Evolutionary conservation across 2,113 vertebrate species (phyloP), one percentile per base, ranked within the genome.

Genomic region (Tricholaema leucomelas): DNA sequence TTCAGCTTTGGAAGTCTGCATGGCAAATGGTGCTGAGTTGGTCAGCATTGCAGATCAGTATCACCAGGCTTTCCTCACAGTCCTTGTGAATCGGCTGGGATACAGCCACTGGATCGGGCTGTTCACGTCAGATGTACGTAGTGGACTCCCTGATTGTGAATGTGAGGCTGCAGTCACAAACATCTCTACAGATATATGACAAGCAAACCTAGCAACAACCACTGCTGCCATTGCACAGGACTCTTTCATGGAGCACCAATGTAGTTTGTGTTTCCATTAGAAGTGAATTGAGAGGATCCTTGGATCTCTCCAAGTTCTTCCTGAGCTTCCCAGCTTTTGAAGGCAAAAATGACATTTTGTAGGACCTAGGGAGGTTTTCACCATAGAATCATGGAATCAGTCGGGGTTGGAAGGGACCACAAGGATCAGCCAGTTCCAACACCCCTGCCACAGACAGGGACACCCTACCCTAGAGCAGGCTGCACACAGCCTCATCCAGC

Each of bases 21-120:
- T 95, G 81, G 95, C 97, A 74, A 97, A 96, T 3, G 96, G 97
- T 9, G 97, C 98, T 2, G 97, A 98, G 84, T 95, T 99, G 92
- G 98, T 98, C 96, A 99, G 98, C 98, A 96, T 99, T 70, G 97
- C 98, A 79, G 98, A 99, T 90, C 97, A 98, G 67, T 99, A 98
- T 95, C 98, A 99, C 70, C 99, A 99, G 93, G 98, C 99, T 61
- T 99, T 99, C 97, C 98, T 99, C 88, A 99, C 98, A 0, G 96
- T 99, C 84, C 97, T 99, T 42, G 94, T 99, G 94, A 99, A 97
- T 77, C 98, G 97, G 73, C 93, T 98, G 88, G 98, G 97, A 38
- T 94, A 93, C 52, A 92, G 93, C 30, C 98, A 98, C 97, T 99
- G 99, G 99, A 99, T 99, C 8, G 99, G 99, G 83, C 97, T 99